Percentiles rank a stretch among this genome's conserved stretches.
phyloP scores from a whole-genome alignment of 2,113 vertebrate genomes.

The Myrmophylax atrothorax region DNA sequence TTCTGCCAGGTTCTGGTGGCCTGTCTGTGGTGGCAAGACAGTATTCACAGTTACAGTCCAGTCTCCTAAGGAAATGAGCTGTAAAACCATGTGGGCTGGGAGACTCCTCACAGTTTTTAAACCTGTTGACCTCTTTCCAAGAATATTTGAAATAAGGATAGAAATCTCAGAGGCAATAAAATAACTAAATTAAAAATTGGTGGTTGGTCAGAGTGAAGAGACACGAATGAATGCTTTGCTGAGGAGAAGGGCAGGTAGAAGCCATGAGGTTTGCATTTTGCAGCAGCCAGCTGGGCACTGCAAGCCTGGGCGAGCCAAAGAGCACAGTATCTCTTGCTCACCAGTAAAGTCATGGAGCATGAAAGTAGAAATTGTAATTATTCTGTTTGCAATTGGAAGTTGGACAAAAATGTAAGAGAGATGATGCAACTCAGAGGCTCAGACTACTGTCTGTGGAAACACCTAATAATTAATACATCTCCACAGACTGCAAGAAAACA shows the following conservation, averaged over 20 bases:
- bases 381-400: neutral
- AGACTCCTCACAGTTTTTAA: neutral
- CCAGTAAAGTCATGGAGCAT: neutral
- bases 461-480: neutral
- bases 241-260: neutral
- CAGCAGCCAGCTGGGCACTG: neutral
- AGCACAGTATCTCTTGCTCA: neutral
- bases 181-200: neutral
- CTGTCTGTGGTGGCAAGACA: neutral
- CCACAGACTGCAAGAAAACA: neutral
- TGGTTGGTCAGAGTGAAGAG: neutral
- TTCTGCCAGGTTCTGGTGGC: neutral
- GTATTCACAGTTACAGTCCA: neutral
- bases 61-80: neutral
- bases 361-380: neutral
- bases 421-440: neutral
- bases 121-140: neutral
- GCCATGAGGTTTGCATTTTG: neutral
- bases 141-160: neutral
- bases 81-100: neutral
- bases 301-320: neutral
- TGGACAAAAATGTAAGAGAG: neutral
- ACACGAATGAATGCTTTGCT: neutral
- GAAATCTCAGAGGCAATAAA: neutral
- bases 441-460: neutral